Base-by-base conservation (phyloP, 2,888 invertebrate genomes). In the Listrodromus nycthemerus region DNA sequence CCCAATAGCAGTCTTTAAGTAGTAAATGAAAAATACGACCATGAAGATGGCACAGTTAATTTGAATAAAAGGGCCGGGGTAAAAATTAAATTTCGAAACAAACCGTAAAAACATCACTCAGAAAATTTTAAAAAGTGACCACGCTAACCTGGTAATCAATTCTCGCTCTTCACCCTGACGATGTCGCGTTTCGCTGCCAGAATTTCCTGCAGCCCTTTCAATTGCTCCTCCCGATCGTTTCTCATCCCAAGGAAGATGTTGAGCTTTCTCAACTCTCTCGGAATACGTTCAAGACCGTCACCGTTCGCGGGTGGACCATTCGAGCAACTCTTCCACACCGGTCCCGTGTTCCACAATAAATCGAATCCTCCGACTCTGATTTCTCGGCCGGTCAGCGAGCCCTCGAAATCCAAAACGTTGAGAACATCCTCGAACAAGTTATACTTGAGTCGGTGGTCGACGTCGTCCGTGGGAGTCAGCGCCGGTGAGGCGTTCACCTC, bases 401-500 rank as follows among this genome's bases (percentile, higher is more conserved):
- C 92, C 89, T 95, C 95, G 78, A 95, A 89, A 89, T 96, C 95
- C 52, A 96, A 89, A 3, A 95, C 94, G 89, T 95, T 95, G 16
- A 95, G 91, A 10, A 95, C 94, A 90, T 96, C 95, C 89, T 95
- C 94, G 13, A 96, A 91, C 21, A 96, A 91, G 55, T 95, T 94
- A 90, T 93, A 95, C 89, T 96, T 96, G 30, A 96, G 91, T 24
- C 94, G 94, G 88, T 95, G 95, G 89, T 96, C 95, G 71, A 95
- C 95, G 78, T 93, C 93, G 82, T 95, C 95, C 71, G 95, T 95
- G 30, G 81, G 76, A n/a, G 94, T 94, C 75, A 95, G 90, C 1
- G 95, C 95, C 1, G 95, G 95, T 8, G 95, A 95, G 1, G 95
- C 95, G 90, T 95, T 96, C 71, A 95, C 95, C 92, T 95, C 95